Evolutionary conservation across 2,113 vertebrate species (phyloP).

Genomic region (Cyanocitta stelleri): DNA sequence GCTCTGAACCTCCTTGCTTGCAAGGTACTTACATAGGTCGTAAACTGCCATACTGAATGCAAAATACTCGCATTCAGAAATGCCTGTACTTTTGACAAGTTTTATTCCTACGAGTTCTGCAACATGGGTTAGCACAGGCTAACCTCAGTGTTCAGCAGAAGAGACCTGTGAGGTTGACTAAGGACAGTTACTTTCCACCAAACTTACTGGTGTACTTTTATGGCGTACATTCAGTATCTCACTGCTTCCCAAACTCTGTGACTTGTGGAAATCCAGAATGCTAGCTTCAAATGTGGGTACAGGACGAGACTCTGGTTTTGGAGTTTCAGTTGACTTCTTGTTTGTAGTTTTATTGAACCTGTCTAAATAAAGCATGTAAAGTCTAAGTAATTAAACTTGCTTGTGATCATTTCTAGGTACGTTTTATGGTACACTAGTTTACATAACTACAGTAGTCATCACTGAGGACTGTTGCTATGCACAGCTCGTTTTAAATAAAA

Average conservation of each 20-base stretch:
- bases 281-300: conserved; percentile 51
- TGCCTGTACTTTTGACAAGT: neutral
- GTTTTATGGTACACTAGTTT: neutral
- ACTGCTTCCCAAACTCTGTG: conserved; percentile 20
- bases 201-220: neutral
- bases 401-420: neutral
- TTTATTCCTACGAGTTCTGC: neutral
- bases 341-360: conserved; percentile 48
- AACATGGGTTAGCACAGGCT: neutral
- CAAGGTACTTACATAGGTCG: neutral
- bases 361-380: conserved; percentile 43
- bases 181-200: neutral
- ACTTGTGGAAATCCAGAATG: conserved; percentile 63
- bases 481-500: neutral
- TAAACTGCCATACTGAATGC: neutral
- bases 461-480: neutral
- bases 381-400: neutral
- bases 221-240: neutral
- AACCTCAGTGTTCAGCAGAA: neutral
- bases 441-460: neutral
- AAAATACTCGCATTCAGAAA: neutral
- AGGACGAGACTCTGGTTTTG: conserved; percentile 25
- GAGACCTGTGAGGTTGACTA: neutral
- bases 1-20: neutral
- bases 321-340: conserved; percentile 43